A percentile compares a stretch with the other conserved stretches of the same genome.
Evolutionary conservation across 2,888 invertebrate species (phyloP).

Genomic region (Notocelia uddmanniana): DNA sequence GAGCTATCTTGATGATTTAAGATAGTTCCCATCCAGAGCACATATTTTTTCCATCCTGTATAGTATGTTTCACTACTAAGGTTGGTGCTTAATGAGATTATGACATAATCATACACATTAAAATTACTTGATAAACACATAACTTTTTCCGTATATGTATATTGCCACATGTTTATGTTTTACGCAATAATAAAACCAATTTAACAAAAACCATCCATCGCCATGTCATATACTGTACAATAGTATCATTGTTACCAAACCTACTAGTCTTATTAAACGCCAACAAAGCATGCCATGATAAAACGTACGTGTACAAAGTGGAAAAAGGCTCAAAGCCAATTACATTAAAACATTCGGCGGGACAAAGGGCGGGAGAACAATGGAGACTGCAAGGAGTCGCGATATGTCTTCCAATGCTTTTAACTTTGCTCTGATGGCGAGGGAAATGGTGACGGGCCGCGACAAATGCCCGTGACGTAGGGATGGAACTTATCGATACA

Average conservation of each 20-base stretch:
- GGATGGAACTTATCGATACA: conserved; percentile 56
- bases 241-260: conserved; percentile 22
- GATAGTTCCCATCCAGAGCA: too few relatives aligned
- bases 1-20: too few relatives aligned
- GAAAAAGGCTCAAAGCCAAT: conserved; percentile 83
- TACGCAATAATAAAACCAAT: not conserved
- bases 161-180: not conserved
- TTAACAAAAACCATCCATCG: not conserved
- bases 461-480: conserved; percentile 81
- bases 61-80: too few relatives aligned
- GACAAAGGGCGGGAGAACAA: conserved; percentile 84
- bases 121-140: too few relatives aligned
- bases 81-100: too few relatives aligned
- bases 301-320: conserved; percentile 30
- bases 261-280: conserved; percentile 39
- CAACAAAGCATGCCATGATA: conserved; percentile 33
- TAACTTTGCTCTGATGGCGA: conserved; percentile 84
- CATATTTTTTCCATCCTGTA: too few relatives aligned
- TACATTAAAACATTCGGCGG: conserved; percentile 85
- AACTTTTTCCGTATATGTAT: too few relatives aligned
- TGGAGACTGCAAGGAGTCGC: conserved; percentile 78
- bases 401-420: conserved; percentile 86
- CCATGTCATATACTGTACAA: not conserved
- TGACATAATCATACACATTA: too few relatives aligned
- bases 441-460: conserved; percentile 83